Evolutionary conservation across 2,113 vertebrate species (phyloP).

Genomic region (Chloebia gouldiae): DNA sequence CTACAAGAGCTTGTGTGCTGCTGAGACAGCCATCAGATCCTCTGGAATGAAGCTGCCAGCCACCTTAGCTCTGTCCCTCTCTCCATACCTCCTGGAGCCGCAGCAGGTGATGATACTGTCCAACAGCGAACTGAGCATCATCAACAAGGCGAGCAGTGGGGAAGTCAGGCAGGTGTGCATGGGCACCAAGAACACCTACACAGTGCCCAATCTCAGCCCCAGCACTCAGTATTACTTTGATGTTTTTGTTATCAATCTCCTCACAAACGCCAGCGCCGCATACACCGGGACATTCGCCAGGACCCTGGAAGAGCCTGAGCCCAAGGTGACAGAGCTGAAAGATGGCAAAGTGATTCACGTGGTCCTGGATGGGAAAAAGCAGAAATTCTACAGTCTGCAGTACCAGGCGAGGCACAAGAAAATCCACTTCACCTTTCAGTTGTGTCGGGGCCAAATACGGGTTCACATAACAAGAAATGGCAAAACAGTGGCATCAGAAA

Average conservation of each 20-base stretch:
- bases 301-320: conserved; percentile 80
- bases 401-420: conserved; percentile 81
- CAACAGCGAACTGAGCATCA: conserved; percentile 47
- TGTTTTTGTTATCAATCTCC: conserved; percentile 80
- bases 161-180: conserved; percentile 79
- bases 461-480: conserved; percentile 78
- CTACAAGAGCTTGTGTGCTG: conserved; percentile 83
- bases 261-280: conserved; percentile 78
- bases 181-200: conserved; percentile 82
- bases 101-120: conserved; percentile 59
- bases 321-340: conserved; percentile 71
- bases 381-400: conserved; percentile 75
- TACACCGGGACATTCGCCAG: conserved; percentile 81
- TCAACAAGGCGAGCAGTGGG: conserved; percentile 30
- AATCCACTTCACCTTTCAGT: conserved; percentile 82
- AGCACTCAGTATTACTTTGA: conserved; percentile 87
- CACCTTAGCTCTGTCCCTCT: conserved; percentile 13
- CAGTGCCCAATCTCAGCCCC: conserved; percentile 79
- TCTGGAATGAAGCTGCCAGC: conserved; percentile 25
- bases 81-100: conserved; percentile 5
- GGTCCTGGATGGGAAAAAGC: conserved; percentile 64
- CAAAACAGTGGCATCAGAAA: conserved; percentile 71
- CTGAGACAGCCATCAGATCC: conserved; percentile 62
- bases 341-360: conserved; percentile 83
- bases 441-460: conserved; percentile 76